phyloP scores from a whole-genome alignment of 2,888 invertebrate genomes.

The Macaria notata region DNA sequence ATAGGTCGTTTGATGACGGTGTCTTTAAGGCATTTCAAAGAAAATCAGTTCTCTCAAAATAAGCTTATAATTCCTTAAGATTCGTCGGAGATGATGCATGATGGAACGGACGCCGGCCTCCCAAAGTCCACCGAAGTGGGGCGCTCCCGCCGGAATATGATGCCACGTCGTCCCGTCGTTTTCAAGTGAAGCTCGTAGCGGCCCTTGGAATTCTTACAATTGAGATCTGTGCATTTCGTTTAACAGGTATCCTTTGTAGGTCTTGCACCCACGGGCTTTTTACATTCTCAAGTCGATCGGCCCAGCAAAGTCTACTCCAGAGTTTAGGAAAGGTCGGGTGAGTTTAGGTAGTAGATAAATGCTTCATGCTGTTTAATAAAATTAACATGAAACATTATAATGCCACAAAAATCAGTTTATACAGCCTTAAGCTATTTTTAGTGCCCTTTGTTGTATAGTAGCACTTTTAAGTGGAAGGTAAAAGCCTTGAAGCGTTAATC shows the following conservation, averaged over 20 bases:
- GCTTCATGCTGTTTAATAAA: too few relatives aligned
- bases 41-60: too few relatives aligned
- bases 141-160: background rate
- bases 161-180: constrained; percentile 1
- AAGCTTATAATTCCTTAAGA: too few relatives aligned
- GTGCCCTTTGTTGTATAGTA: too few relatives aligned
- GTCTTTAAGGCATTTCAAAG: too few relatives aligned
- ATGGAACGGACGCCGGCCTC: constrained; percentile 1
- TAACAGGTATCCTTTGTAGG: constrained; percentile 1
- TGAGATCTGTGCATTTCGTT: background rate
- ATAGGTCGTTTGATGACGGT: too few relatives aligned
- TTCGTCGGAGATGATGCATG: background rate
- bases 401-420: too few relatives aligned
- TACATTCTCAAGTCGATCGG: constrained; percentile 1
- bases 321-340: constrained; percentile 1
- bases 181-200: background rate
- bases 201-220: background rate
- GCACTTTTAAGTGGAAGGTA: too few relatives aligned
- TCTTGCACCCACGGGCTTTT: background rate
- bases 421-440: too few relatives aligned
- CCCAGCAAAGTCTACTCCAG: background rate
- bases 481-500: too few relatives aligned
- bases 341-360: too few relatives aligned
- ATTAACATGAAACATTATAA: too few relatives aligned
- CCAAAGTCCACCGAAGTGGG: background rate